A percentile compares a stretch with the other conserved stretches of the same genome.
Conservation (phyloP, 2,888 invertebrate genomes). For the Aricia artaxerxes region DNA sequence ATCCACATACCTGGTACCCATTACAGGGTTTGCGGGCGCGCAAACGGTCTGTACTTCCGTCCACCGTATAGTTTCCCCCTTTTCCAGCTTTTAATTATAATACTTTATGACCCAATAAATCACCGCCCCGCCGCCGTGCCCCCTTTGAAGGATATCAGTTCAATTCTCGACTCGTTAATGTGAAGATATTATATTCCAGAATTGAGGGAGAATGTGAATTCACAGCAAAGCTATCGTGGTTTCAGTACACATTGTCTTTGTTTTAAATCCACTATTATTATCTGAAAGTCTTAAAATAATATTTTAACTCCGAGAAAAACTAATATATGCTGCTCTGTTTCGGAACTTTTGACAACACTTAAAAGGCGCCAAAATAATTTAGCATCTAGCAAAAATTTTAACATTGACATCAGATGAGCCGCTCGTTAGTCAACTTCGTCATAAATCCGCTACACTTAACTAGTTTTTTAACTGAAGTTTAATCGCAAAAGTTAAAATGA, state of each 20-base stretch:
- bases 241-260: neutral
- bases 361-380: neutral
- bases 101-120: slow-evolving; percentile 90
- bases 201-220: slow-evolving; percentile 35
- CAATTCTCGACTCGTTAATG: slow-evolving; percentile 83
- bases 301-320: too few relatives aligned
- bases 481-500: slow-evolving; percentile 20
- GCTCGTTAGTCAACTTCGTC: neutral
- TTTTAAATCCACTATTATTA: too few relatives aligned
- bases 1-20: slow-evolving; percentile 36
- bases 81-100: slow-evolving; percentile 86
- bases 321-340: too few relatives aligned
- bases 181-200: slow-evolving; percentile 82
- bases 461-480: slow-evolving; percentile 24
- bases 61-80: slow-evolving; percentile 71
- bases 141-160: slow-evolving; percentile 83
- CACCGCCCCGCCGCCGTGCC: slow-evolving; percentile 76
- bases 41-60: slow-evolving; percentile 66
- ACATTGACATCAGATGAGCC: neutral
- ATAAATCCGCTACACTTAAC: slow-evolving; percentile 15
- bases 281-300: too few relatives aligned
- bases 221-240: neutral
- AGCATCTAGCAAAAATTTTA: neutral
- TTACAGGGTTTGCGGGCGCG: slow-evolving; percentile 51
- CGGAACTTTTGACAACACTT: too few relatives aligned